Evolutionary conservation across 2,888 invertebrate species (phyloP), one percentile per base, ranked within the genome.

Genomic region (Dryococelus australis): DNA sequence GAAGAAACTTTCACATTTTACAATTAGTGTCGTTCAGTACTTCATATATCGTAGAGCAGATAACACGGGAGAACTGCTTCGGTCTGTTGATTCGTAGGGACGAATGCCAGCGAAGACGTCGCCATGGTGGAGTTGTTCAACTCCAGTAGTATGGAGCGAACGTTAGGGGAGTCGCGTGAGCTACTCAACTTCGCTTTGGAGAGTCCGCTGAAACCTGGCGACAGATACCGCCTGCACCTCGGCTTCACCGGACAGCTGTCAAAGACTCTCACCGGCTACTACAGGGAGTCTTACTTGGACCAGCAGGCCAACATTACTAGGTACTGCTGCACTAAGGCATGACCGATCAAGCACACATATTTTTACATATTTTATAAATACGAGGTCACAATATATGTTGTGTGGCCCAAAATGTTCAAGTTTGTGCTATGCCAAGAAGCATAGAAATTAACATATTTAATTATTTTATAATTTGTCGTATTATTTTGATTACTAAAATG

Each of bases 201-300:
- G 6, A 51, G 51, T 35, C 51, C 79, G 4, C 83, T 88, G 0
- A 35, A 16, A 27, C 27, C 87, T 13, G 86, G 86, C 3, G 65
- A 27, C n/a, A 79, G 35, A 35, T 89, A 89, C 80, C 86, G 86
- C 27, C 85, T 89, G 16, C 81, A 88, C 35, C 16, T 89, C 5
- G 84, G 47, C n/a, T 89, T 85, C 51, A 81, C 86, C 20, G 89
- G 89, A 6, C 43, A 26, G 1, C 88, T 89, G 28, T 87, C 88
- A 20, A 81, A 86, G 27, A 83, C 84, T 53, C 43, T 88, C 13
- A 87, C 87, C 20, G 89, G 89, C 3, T 89, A 88, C 84, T 87
- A 89, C 87, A 87, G 43, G 53, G 47, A 84, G 35, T 86, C 89
- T 13, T 89, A 88, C 86, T 53, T 51, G 16, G 86, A 87, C 26